Conservation (phyloP, 2,113 vertebrate species). For the Embiotoca jacksoni region DNA sequence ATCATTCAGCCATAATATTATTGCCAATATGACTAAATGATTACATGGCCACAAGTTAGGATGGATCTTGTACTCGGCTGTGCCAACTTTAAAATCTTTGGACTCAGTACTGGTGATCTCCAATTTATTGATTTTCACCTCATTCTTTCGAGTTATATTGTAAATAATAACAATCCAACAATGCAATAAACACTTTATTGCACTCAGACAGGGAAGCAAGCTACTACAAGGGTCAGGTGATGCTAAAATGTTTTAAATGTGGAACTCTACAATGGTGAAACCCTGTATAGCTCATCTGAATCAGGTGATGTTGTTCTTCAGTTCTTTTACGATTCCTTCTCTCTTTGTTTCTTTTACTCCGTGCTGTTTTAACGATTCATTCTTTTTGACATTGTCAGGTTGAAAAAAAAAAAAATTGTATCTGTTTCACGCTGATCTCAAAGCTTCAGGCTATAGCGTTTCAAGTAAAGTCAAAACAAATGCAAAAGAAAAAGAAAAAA, state of each 20-base stretch:
- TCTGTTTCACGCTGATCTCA: slow-evolving; percentile 72
- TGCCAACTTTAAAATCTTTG: slow-evolving; percentile 51
- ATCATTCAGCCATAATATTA: slow-evolving; percentile 37
- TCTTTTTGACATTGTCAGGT: slow-evolving; percentile 80
- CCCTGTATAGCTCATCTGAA: slow-evolving; percentile 75
- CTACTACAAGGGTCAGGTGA: slow-evolving; percentile 61
- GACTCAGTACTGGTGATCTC: slow-evolving; percentile 53
- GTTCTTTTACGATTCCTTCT: slow-evolving; percentile 63
- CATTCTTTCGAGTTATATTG: slow-evolving; percentile 55
- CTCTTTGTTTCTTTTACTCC: slow-evolving; percentile 74
- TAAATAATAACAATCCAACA: slow-evolving; percentile 78
- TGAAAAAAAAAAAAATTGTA: slow-evolving; percentile 65
- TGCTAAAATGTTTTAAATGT: slow-evolving; percentile 54
- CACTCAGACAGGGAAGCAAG: slow-evolving; percentile 75
- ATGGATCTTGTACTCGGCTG: slow-evolving; percentile 50
- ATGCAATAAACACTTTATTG: slow-evolving; percentile 80
- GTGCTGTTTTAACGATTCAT: slow-evolving; percentile 79
- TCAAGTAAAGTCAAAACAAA: slow-evolving; percentile 80
- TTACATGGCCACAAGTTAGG: slow-evolving; percentile 30
- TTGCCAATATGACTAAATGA: slow-evolving; percentile 30
- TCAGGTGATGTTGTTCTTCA: slow-evolving; percentile 71
- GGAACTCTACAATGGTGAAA: slow-evolving; percentile 56
- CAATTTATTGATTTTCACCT: slow-evolving; percentile 29
- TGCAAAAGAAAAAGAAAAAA: slow-evolving; percentile 80
- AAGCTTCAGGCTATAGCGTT: slow-evolving; percentile 79